A percentile compares a stretch with the other conserved stretches of the same genome.
Evolutionary conservation across 2,888 invertebrate species (phyloP).

Genomic region (Parnassius mnemosyne): DNA sequence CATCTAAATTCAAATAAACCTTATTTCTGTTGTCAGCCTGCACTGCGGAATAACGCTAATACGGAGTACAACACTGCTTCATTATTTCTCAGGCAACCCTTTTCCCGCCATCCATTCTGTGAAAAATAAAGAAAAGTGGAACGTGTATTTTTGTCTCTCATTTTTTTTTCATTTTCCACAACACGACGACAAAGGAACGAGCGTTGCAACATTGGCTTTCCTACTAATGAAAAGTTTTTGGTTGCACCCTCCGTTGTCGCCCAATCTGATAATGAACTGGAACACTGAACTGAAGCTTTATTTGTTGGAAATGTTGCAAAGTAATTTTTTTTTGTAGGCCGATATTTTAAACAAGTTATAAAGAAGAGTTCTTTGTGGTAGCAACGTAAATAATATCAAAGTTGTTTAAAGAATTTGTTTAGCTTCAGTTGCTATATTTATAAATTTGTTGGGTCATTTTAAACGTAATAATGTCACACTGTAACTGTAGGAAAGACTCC

Average conservation of each 20-base stretch:
- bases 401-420: no score
- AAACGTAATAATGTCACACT: background rate
- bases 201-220: constrained; percentile 51
- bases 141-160: constrained; percentile 57
- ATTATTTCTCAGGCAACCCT: constrained; percentile 62
- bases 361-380: background rate
- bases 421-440: no score
- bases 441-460: no score
- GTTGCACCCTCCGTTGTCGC: constrained; percentile 37
- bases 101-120: constrained; percentile 53
- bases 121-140: constrained; percentile 53
- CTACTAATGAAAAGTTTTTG: constrained; percentile 63
- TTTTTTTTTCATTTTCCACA: constrained; percentile 38
- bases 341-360: constrained; percentile 4
- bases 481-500: background rate
- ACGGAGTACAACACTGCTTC: constrained; percentile 46
- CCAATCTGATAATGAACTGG: constrained; percentile 48
- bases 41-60: constrained; percentile 39
- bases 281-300: constrained; percentile 34
- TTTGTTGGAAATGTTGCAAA: constrained; percentile 23
- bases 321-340: constrained; percentile 6
- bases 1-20: constrained; percentile 15
- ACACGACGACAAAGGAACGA: constrained; percentile 51
- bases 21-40: constrained; percentile 24
- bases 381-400: no score